These are phyloP conservation scores for Penaeus chinensis DNA, from an alignment of 1,140 invertebrate species.

Conservation along the genomic window DNA sequence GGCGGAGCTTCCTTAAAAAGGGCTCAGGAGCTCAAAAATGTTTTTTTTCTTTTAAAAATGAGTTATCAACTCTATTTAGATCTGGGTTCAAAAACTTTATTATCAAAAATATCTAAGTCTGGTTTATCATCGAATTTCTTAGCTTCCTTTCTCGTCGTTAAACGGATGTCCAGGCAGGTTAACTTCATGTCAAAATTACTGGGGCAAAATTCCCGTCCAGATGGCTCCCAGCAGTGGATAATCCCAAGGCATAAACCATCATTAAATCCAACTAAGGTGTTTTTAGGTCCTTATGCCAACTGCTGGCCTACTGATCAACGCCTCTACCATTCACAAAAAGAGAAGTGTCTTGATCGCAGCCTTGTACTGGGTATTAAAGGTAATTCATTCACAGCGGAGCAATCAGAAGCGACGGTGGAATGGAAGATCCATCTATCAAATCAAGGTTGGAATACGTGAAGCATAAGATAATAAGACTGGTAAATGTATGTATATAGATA, in stretches of 20 bases:
- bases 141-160: no score
- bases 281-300: constrained; percentile 22
- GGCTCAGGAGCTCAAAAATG: no score
- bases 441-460: no score
- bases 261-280: constrained; percentile 38
- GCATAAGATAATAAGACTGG: not conserved
- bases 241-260: constrained; percentile 6
- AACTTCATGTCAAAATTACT: constrained; percentile 53
- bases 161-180: constrained; percentile 46
- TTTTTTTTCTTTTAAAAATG: not conserved
- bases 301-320: constrained; percentile 20
- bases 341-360: not conserved
- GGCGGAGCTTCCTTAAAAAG: no score
- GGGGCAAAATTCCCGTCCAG: constrained; percentile 52
- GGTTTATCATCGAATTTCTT: not conserved
- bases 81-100: not conserved
- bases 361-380: no score
- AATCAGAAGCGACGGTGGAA: no score
- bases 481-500: constrained; percentile 38
- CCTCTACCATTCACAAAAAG: not conserved
- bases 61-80: not conserved
- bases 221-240: constrained; percentile 23
- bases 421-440: no score
- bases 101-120: not conserved
- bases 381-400: no score